Evolutionary conservation across 1,140 invertebrate genomes (phyloP).

Genomic region (Polypedilum vanderplanki): DNA sequence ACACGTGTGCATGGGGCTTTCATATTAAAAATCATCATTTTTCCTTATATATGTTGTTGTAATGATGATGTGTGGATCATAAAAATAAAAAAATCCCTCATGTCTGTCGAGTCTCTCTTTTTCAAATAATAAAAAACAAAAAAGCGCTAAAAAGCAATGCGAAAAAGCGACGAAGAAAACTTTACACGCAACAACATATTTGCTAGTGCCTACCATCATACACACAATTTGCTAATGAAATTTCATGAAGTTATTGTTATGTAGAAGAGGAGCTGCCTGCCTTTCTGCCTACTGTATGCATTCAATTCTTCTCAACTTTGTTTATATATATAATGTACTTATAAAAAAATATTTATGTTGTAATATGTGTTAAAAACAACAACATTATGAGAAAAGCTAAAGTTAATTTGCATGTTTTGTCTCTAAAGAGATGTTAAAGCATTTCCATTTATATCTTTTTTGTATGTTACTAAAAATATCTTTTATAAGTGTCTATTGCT

Average conservation of each 20-base stretch:
- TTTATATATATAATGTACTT: no score
- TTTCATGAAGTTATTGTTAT: not conserved
- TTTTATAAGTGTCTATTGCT: no score
- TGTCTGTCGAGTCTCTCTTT: not conserved
- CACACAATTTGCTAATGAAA: not conserved
- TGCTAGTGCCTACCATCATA: not conserved
- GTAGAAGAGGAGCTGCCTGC: not conserved
- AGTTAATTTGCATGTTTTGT: no score
- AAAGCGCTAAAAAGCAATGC: not conserved
- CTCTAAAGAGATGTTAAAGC: no score
- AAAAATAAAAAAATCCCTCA: not conserved
- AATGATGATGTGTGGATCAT: conserved; percentile 6
- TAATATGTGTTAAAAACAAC: no score
- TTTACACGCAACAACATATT: not conserved
- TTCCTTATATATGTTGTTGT: conserved; percentile 3
- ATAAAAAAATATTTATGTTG: no score
- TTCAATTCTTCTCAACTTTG: not conserved
- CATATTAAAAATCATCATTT: conserved; percentile 20
- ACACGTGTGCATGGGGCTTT: not conserved
- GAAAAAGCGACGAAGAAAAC: not conserved
- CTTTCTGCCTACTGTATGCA: not conserved
- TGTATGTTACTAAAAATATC: no score
- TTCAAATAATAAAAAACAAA: not conserved
- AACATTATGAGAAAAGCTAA: no score
- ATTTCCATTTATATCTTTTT: no score